Conservation (phyloP, 30 jellyfish, hydroid and myxozoan genomes). For the Catostylus mosaicus region DNA sequence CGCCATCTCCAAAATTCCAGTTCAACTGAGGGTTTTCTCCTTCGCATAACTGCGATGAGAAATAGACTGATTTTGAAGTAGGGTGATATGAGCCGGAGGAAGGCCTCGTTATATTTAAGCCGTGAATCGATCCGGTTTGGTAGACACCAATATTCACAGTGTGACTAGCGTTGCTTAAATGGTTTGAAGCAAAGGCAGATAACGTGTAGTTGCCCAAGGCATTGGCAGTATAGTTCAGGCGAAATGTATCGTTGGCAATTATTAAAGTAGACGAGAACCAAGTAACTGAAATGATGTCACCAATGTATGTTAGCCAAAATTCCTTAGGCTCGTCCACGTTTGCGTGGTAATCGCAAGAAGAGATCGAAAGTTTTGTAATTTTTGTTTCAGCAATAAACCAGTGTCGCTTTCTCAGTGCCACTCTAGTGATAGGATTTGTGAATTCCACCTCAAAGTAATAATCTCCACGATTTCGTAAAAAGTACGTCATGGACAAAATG, state of each 20-base stretch:
- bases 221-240: neutral
- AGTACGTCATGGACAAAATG: slow-evolving; percentile 1
- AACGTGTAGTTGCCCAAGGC: slow-evolving; percentile 7
- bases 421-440: slow-evolving; percentile 18
- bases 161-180: neutral
- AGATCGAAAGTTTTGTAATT: neutral
- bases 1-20: slow-evolving; percentile 67
- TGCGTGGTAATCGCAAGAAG: slow-evolving; percentile 24
- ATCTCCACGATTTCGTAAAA: neutral
- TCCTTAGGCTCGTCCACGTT: slow-evolving; percentile 13
- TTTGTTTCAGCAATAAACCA: slow-evolving; percentile 8
- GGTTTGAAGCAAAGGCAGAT: slow-evolving; percentile 16
- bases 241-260: neutral
- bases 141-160: slow-evolving; percentile 3
- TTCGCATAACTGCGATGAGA: slow-evolving; percentile 24
- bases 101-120: slow-evolving; percentile 26
- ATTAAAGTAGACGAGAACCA: slow-evolving; percentile 18
- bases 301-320: neutral
- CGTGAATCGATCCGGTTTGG: slow-evolving; percentile 54
- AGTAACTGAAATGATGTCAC: slow-evolving; percentile 3
- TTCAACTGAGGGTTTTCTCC: slow-evolving; percentile 28
- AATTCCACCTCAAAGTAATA: slow-evolving; percentile 9
- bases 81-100: neutral
- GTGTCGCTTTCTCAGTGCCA: neutral
- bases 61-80: neutral